A percentile compares a stretch with the other conserved stretches of the same genome.
Conservation (phyloP, 2,113 vertebrate genomes). For the Arizona elegans region DNA sequence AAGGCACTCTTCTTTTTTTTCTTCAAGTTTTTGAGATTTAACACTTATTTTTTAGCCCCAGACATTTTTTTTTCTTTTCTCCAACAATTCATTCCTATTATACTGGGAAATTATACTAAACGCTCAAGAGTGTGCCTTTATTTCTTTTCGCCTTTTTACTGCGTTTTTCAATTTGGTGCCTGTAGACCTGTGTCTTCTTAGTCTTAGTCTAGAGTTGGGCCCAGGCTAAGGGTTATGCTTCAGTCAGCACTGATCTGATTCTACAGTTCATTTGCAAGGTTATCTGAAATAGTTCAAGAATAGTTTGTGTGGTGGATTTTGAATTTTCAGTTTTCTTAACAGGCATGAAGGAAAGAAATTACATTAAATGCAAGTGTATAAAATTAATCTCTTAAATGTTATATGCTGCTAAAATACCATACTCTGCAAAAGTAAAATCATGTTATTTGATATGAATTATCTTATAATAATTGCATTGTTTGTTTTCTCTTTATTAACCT, state of each 20-base stretch:
- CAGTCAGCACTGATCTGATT: not conserved
- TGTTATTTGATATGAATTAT: not conserved
- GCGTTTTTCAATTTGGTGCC: not conserved
- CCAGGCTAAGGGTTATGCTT: not conserved
- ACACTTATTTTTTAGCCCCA: not conserved
- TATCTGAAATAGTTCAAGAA: not conserved
- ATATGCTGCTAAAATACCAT: constrained; percentile 26
- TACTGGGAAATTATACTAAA: not conserved
- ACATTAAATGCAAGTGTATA: not conserved
- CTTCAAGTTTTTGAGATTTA: not conserved
- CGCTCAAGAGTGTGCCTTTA: not conserved
- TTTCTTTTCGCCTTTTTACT: not conserved
- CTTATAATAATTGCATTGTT: constrained; percentile 31
- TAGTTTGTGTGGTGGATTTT: not conserved
- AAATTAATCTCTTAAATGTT: not conserved
- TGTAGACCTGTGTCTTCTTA: not conserved
- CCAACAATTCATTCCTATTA: not conserved
- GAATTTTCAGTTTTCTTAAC: not conserved
- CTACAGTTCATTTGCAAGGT: not conserved
- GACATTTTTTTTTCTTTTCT: not conserved
- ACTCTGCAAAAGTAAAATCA: constrained; percentile 28
- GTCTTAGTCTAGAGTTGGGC: not conserved
- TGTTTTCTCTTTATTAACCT: constrained; percentile 38
- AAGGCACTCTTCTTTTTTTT: not conserved
- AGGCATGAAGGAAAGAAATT: not conserved